Base-by-base conservation (phyloP, 2,888 invertebrate genomes). In the Hesperia comma region DNA sequence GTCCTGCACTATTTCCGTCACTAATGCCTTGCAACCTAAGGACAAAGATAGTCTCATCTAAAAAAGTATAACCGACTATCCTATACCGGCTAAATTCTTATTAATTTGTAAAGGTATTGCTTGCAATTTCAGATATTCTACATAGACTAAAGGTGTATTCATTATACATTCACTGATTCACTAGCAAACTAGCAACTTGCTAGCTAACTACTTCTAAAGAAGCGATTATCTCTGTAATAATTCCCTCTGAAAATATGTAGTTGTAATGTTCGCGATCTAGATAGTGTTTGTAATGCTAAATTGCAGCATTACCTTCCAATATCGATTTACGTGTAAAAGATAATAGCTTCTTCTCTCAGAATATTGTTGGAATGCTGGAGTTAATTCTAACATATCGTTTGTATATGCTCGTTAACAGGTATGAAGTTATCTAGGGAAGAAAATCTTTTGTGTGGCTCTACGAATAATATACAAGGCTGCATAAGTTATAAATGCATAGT, bases 241-340 rank as follows among this genome's bases (percentile, higher is more conserved):
- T 60, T 49, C 32, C 46, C 15, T 8, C 10, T 46, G 46, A 60
- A 60, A 46, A 58, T 60, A n/a, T n/a, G n/a, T n/a, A 46, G 33
- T 46, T 46, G 46, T 46, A 46, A 46, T 46, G 60, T 46, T 33
- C 17, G 32, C 33, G 54, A 64, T 58, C 51, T 6, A 57, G 64
- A 58, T 64, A 64, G 26, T 19, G 64, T 53, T 53, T 60, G 53
- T 64, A 58, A 53, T 58, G 53, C 43, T 64, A 53, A 64, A 64
- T 51, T 57, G 58, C 49, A 57, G 62, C 49, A 51, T 64, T 57
- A 51, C 51, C 51, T 51, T 64, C 56, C 51, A 64, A 64, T 64
- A 58, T 64, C 53, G 64, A 64, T 64, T 57, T 53, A 64, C 64
- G 64, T 58, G 58, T 58, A 33, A 32, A 3, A 58, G 64, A 64